Evolutionary conservation across 1,140 invertebrate genomes (phyloP).

Genomic region (Phymorhynchus buccinoides): DNA sequence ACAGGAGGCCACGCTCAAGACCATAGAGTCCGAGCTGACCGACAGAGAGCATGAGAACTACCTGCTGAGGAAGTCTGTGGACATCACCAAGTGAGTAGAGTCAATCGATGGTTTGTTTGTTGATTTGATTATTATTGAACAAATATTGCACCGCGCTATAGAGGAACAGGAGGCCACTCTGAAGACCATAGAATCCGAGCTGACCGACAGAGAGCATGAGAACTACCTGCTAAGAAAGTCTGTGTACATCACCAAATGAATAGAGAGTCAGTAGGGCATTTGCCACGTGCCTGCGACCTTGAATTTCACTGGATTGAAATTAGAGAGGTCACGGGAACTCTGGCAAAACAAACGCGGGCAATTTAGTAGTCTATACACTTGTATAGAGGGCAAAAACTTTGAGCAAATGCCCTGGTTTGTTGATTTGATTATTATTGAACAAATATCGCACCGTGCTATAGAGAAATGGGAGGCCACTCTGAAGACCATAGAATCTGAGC

Average conservation of each 20-base stretch:
- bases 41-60: conserved; percentile 55
- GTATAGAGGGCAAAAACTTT: too few relatives aligned
- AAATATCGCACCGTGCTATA: conserved; percentile 55
- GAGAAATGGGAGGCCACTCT: conserved; percentile 65
- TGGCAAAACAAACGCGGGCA: too few relatives aligned
- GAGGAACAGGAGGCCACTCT: too few relatives aligned
- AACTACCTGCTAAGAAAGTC: conserved; percentile 65
- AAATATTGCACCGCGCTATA: neutral
- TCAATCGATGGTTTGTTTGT: neutral
- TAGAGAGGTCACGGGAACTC: too few relatives aligned
- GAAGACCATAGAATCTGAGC: conserved; percentile 60
- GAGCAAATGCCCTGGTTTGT: neutral
- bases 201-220: conserved; percentile 46
- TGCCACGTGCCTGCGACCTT: too few relatives aligned
- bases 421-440: neutral
- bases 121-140: neutral
- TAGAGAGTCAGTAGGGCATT: too few relatives aligned
- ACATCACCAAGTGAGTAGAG: conserved; percentile 58
- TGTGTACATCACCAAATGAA: conserved; percentile 64
- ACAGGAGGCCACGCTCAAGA: conserved; percentile 63
- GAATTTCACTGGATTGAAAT: too few relatives aligned
- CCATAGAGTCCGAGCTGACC: conserved; percentile 63
- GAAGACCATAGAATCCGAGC: conserved; percentile 49
- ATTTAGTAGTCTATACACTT: too few relatives aligned
- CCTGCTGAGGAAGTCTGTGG: conserved; percentile 64